Base-by-base conservation (phyloP, 2,797 vertebrate genomes). In the Acrocephalus scirpaceus region DNA sequence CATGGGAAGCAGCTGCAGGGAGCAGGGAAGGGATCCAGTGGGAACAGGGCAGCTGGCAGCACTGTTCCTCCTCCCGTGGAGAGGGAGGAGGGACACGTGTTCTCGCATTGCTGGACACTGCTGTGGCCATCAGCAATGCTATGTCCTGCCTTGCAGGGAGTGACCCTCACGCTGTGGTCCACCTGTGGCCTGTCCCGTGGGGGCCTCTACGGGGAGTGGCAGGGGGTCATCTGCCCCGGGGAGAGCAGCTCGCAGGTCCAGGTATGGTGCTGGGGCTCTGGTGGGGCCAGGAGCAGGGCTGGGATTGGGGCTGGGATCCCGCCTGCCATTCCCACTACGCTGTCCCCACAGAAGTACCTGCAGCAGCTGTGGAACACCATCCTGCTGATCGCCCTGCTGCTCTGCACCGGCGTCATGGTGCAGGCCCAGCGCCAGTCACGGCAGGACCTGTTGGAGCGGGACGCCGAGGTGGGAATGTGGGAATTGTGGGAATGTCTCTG, bases 341-440 rank as follows among this genome's bases (percentile, higher is more conserved):
- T 76, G 48, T 56, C n/a, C 84, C 51, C 45, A 42, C 96, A 99
- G 99, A 99, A 99, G 94, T 99, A 99, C 92, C 98, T 99, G 86
- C 99, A 99, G 98, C 98, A 99, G 98, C 98, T 99, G 86, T 99
- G 99, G 99, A 99, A 99, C 71, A 98, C 99, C 7, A 99, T 99
- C 91, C 97, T 99, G 88, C 97, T 99, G 92, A 98, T 99, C 34
- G 99, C 98, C n/a, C 98, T 99, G 91, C 98, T 99, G 88, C 98
- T 99, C 86, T 98, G 99, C 97, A 99, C 98, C 0, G 99, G 99
- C 0, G 98, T 99, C 47, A 98, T 99, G 21, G 98, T 99, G 87
- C 99, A 99, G 96, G 99, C 99, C 7, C 99, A 98, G 91, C 98
- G 99, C 97, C 99, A 99, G 96, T 98, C 98, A 0, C 97, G 98